Evolutionary conservation across 2,797 vertebrate genomes (phyloP).

Genomic region (Coreius guichenoti): DNA sequence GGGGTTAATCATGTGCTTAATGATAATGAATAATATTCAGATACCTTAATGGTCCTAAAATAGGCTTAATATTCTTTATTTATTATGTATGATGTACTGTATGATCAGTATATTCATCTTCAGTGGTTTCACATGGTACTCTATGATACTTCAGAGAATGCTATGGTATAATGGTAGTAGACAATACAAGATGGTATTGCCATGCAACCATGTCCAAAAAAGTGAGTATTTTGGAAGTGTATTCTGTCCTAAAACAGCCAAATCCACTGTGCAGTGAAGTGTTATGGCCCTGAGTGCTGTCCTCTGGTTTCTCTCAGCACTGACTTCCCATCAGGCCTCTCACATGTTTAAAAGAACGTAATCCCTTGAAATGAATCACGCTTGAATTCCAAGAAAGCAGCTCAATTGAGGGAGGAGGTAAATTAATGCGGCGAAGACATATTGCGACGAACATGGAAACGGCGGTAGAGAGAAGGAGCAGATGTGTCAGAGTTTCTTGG

Average conservation of each 20-base stretch:
- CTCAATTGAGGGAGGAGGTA: slow-evolving; percentile 37
- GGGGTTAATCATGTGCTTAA: not conserved
- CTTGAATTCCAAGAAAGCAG: slow-evolving; percentile 34
- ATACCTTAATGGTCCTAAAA: not conserved
- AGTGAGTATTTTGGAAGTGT: not conserved
- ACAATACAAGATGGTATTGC: not conserved
- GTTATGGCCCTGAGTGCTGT: slow-evolving; percentile 9
- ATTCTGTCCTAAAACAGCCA: slow-evolving; percentile 11
- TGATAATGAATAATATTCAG: not conserved
- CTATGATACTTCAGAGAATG: not conserved
- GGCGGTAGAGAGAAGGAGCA: slow-evolving; percentile 46
- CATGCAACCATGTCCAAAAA: not conserved
- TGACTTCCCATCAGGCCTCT: slow-evolving; percentile 45
- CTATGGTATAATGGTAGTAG: not conserved
- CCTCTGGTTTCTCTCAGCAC: slow-evolving; percentile 46
- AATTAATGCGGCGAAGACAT: slow-evolving; percentile 35
- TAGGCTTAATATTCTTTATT: not conserved
- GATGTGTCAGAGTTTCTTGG: slow-evolving; percentile 64
- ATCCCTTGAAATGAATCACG: slow-evolving; percentile 60
- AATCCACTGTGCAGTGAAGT: not conserved
- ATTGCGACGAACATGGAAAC: slow-evolving; percentile 54
- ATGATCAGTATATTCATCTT: too few relatives aligned
- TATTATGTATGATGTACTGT: not conserved
- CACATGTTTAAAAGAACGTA: slow-evolving; percentile 59
- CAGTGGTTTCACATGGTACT: not conserved